Conservation (phyloP, 2,113 vertebrate genomes). For the Sebastes schlegelii region DNA sequence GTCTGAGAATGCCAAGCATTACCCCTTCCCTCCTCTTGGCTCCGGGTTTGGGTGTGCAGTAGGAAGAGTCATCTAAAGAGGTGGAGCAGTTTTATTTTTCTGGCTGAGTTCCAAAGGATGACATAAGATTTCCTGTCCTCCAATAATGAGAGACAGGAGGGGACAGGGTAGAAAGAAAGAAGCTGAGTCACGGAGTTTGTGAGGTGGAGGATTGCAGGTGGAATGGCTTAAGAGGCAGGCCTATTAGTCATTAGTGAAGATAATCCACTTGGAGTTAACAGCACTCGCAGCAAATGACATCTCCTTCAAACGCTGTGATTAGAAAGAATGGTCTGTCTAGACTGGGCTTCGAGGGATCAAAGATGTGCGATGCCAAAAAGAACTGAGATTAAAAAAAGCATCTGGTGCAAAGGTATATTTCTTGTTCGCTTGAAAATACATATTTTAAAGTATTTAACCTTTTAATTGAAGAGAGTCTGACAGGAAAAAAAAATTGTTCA, state of each 20-base stretch:
- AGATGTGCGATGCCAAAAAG: conserved; percentile 7
- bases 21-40: conserved; percentile 13
- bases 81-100: conserved; percentile 40
- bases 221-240: conserved; percentile 42
- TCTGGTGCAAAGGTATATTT: neutral
- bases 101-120: conserved; percentile 50
- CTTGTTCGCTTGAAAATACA: conserved; percentile 2
- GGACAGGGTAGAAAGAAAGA: neutral
- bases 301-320: conserved; percentile 40
- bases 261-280: conserved; percentile 55
- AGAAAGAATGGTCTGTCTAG: conserved; percentile 35
- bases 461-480: conserved; percentile 3
- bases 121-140: conserved; percentile 45
- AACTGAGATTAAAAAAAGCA: neutral
- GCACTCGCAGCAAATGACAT: conserved; percentile 27
- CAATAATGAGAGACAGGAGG: conserved; percentile 26
- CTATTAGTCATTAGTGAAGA: conserved; percentile 46
- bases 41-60: conserved; percentile 5
- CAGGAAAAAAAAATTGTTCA: neutral
- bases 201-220: conserved; percentile 27
- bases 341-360: conserved; percentile 23
- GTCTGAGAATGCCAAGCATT: conserved; percentile 25
- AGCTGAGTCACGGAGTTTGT: conserved; percentile 36
- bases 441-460: neutral
- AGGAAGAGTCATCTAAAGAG: conserved; percentile 30